These are phyloP conservation scores for Muscicapa striata DNA, from an alignment of 2,797 vertebrate genomes.

Conservation along the genomic window DNA sequence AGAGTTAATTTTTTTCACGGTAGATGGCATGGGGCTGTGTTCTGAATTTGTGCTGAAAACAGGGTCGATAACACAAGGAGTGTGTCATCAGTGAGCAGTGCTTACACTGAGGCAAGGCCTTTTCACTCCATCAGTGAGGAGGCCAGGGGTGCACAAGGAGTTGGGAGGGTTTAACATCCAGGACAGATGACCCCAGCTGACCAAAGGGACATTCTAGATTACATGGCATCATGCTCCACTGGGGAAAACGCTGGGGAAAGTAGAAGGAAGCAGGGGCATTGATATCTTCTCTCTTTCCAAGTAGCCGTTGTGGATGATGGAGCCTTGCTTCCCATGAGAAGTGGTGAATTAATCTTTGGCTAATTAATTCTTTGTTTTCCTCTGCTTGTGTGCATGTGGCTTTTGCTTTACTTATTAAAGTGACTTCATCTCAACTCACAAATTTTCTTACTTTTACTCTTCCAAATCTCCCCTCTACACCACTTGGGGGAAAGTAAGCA, in stretches of 20 bases:
- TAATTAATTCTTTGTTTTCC: not conserved
- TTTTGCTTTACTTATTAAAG: not conserved
- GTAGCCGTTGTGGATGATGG: not conserved
- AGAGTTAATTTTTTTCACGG: not conserved
- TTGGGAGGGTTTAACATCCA: not conserved
- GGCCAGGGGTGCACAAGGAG: not conserved
- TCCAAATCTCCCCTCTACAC: not conserved
- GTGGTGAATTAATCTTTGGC: not conserved
- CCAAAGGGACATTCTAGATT: not conserved
- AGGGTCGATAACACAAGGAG: rapidly evolving
- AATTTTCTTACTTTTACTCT: not conserved
- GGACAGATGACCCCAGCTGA: not conserved
- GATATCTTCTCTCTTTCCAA: not conserved
- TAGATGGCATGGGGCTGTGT: not conserved
- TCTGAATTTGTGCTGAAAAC: not conserved
- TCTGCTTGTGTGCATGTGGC: not conserved
- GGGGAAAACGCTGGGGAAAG: not conserved
- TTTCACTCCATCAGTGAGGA: not conserved
- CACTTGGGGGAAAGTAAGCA: not conserved
- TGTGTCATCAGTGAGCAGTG: not conserved
- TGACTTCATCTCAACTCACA: not conserved
- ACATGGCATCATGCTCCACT: rapidly evolving
- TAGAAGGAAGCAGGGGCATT: not conserved
- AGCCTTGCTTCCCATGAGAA: not conserved
- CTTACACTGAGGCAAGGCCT: not conserved